Evolutionary conservation across 2,113 vertebrate species (phyloP), one percentile per base, ranked within the genome.

Genomic region (Tragelaphus strepsiceros): DNA sequence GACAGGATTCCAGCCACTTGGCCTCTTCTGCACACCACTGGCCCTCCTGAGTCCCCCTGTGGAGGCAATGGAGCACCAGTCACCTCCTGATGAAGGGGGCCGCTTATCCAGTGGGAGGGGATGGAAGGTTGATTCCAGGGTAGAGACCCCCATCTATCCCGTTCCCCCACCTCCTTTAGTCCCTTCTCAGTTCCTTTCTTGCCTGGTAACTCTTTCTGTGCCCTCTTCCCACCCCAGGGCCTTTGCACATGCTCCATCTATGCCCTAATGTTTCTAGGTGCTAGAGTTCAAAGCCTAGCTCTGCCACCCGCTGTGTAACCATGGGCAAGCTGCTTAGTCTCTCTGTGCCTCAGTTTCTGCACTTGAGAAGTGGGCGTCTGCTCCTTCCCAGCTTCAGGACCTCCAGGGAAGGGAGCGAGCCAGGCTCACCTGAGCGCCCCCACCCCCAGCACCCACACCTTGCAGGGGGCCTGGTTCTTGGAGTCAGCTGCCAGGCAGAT

Each of bases 41-140:
- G 98, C 0, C 97, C 17, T 0, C 98, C 97, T 0, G 97, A 98
- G 96, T 98, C 98, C 14, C 97, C 98, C 98, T 98, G 91, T 0
- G 0, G 14, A 35, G 43, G 24, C 6, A 6, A 61, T 1, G 2
- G 54, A 13, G 16, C 3, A 1, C 78, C 3, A 30, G 21, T 93
- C 6, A 80, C 53, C 14, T 77, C 71, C 35, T 77, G 35, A 43
- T 39, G 71, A 39, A 39, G 71, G 12, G 35, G 71, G 71, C 39
- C 3, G 3, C 39, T 77, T 43, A 77, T 24, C 39, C 39, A 58
- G n/a, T 62, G 6, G 32, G 21, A 58, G n/a, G 24, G 62, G 81
- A 28, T 2, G 8, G 12, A 19, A 67, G 78, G 26, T 10, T 83
- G 49, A 46, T 49, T 90, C 53, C 35, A n/a, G 54, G 7, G 74